Conservation (phyloP, 2,888 invertebrate genomes). For the Panorpa germanica region DNA sequence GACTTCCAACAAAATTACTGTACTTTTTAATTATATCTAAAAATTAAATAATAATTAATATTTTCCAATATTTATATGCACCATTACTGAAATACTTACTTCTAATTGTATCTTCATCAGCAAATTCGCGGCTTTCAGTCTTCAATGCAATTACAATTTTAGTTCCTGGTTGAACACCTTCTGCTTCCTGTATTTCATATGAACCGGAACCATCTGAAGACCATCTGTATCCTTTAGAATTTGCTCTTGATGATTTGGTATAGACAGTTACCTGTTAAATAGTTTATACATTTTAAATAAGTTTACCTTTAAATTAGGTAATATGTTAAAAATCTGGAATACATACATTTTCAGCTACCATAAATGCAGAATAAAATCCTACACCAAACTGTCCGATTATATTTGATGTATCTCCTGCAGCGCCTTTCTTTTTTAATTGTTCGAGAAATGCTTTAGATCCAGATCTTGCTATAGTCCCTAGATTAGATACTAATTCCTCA, state of each 20-base stretch:
- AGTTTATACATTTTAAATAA: no score
- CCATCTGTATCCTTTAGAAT: constrained; percentile 68
- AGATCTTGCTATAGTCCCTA: constrained; percentile 91
- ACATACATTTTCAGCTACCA: constrained; percentile 59
- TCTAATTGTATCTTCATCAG: constrained; percentile 69
- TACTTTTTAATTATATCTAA: constrained; percentile 81
- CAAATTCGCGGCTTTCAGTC: constrained; percentile 71
- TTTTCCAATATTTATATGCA: no score
- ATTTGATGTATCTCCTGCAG: constrained; percentile 41
- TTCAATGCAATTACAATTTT: constrained; percentile 85
- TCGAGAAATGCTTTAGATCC: constrained; percentile 89
- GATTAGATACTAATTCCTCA: constrained; percentile 74
- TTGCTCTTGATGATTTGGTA: constrained; percentile 47
- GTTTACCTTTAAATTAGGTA: background rate
- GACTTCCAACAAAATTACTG: constrained; percentile 91
- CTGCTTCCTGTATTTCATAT: constrained; percentile 76
- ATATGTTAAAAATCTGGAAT: background rate
- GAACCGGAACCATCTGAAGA: constrained; percentile 76
- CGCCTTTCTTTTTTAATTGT: constrained; percentile 50
- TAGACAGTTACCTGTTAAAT: constrained; percentile 86
- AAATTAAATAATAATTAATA: constrained; percentile 16
- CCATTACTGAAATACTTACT: constrained; percentile 32
- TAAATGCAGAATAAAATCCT: constrained; percentile 91
- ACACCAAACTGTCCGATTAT: constrained; percentile 98
- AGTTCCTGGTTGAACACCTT: constrained; percentile 73